Conservation (phyloP, 2,888 invertebrate genomes). For the Ectemnius continuus region DNA sequence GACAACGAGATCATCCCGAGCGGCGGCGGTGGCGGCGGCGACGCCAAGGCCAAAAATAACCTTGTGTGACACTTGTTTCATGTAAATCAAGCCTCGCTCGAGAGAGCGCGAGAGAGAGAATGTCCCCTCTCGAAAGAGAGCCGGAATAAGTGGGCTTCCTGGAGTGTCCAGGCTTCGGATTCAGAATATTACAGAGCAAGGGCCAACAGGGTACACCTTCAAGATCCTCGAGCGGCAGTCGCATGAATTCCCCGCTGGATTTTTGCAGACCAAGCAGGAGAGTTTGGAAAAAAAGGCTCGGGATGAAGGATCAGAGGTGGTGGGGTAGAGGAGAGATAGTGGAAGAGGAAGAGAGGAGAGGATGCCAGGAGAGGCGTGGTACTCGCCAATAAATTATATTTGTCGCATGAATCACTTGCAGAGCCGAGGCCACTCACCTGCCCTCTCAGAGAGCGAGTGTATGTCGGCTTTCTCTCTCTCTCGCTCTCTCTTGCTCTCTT, state of each 20-base stretch:
- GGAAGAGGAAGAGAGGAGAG: slow-evolving; percentile 21
- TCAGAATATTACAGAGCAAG: no score
- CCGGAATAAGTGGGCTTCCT: neutral
- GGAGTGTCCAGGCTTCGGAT: neutral
- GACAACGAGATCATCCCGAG: slow-evolving; percentile 49
- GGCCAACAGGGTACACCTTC: no score
- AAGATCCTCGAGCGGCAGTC: no score
- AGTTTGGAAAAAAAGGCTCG: no score
- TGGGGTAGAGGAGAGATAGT: slow-evolving; percentile 1
- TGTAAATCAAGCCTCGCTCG: slow-evolving; percentile 69
- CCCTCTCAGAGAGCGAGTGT: neutral
- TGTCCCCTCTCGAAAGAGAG: neutral
- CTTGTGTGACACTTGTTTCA: slow-evolving; percentile 74
- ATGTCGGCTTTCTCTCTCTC: neutral
- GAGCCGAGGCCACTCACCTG: slow-evolving; percentile 36
- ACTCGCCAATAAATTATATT: slow-evolving; percentile 43
- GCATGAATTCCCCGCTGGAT: neutral
- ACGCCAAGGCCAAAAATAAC: slow-evolving; percentile 70
- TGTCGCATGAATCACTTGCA: slow-evolving; percentile 45
- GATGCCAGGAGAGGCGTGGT: slow-evolving; percentile 32
- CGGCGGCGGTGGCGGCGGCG: slow-evolving; percentile 54
- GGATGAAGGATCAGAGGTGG: neutral
- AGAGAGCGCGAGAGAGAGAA: slow-evolving; percentile 18
- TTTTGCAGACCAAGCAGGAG: slow-evolving; percentile 13
- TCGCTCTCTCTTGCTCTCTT: no score